A percentile compares a stretch with the other conserved stretches of the same genome.
Conservation (phyloP, 2,113 vertebrate genomes). For the Myodes glareolus region DNA sequence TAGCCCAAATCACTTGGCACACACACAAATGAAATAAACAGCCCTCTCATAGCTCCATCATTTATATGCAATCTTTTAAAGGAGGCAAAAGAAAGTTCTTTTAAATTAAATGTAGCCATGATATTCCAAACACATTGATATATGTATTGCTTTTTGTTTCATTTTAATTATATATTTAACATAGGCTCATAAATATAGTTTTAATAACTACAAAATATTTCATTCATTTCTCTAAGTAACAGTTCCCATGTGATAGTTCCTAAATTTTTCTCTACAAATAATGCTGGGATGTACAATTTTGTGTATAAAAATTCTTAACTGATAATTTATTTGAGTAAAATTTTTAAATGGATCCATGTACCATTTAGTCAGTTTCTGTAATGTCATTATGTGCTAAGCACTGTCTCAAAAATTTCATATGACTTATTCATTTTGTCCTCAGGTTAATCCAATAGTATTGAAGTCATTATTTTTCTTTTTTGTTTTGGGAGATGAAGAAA, state of each 20-base stretch:
- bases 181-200: slow-evolving; percentile 12
- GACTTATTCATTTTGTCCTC: background rate
- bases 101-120: background rate
- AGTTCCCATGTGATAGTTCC: background rate
- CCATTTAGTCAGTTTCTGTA: slow-evolving; percentile 13
- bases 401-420: background rate
- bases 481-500: background rate
- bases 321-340: background rate
- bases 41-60: background rate
- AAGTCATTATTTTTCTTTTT: background rate
- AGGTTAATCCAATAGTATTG: background rate
- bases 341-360: slow-evolving; percentile 3
- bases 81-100: background rate
- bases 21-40: background rate
- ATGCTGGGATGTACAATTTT: background rate
- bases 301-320: background rate
- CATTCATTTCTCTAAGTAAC: background rate
- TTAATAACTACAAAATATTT: background rate
- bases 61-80: background rate
- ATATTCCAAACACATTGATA: background rate
- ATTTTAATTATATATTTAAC: slow-evolving; percentile 24
- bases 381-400: background rate
- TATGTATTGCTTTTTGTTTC: slow-evolving; percentile 23
- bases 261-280: slow-evolving; percentile 32
- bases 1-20: background rate